A percentile compares a stretch with the other conserved stretches of the same genome.
Conservation (phyloP, 2,888 invertebrate genomes). For the Drosophila kokeensis region DNA sequence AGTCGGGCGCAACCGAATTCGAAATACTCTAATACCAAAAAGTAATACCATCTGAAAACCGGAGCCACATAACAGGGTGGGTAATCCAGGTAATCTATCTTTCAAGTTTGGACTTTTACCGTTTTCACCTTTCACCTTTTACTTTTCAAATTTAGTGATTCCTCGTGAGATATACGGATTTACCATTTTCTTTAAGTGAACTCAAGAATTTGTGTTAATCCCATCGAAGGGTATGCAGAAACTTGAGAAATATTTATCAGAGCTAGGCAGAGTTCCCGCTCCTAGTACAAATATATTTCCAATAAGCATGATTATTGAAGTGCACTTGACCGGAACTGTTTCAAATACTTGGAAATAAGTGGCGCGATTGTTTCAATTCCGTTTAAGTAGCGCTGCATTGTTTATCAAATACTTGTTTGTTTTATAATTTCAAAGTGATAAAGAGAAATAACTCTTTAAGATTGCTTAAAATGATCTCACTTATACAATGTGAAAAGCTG, state of each 20-base stretch:
- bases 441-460: conserved; percentile 1
- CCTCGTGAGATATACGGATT: conserved; percentile 8
- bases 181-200: conserved; percentile 67
- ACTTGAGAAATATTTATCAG: neutral
- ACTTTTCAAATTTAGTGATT: neutral
- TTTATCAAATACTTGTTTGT: conserved; percentile 4
- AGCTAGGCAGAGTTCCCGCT: neutral
- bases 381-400: neutral
- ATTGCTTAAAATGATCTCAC: neutral
- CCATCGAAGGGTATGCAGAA: conserved; percentile 11
- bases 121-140: neutral
- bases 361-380: conserved; percentile 5
- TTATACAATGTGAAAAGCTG: conserved; percentile 15
- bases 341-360: conserved; percentile 7
- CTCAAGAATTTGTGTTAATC: conserved; percentile 70
- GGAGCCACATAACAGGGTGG: neutral
- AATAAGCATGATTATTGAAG: neutral
- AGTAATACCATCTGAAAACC: neutral
- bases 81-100: neutral
- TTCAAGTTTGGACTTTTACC: neutral
- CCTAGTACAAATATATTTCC: neutral
- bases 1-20: neutral
- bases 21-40: neutral
- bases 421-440: conserved; percentile 11
- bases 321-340: neutral